Evolutionary conservation across 2,797 vertebrate species (phyloP), one percentile per base, ranked within the genome.

Genomic region (Sebastiscus tertius): DNA sequence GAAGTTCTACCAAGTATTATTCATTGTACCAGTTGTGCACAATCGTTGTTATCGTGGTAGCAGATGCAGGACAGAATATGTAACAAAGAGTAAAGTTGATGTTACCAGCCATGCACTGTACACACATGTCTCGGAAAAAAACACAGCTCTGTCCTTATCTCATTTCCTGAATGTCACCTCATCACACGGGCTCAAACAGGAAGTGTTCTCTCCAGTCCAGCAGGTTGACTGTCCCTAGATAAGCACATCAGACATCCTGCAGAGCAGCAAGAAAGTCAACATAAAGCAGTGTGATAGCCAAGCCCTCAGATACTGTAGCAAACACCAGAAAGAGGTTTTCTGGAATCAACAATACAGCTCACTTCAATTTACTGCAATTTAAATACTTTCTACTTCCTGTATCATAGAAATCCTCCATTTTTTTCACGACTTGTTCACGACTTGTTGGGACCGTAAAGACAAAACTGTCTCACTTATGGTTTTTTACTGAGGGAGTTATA

Each of bases 191-290:
- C 72, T 87, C 56, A 75, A 79, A 88, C 81, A 90, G 90, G 86
- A 94, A 88, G 80, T 4, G 46, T 29, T 85, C 26, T 79, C 58
- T 87, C 64, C 71, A 77, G 63, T 63, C 59, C 75, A 84, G 69
- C 84, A 90, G 84, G 87, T 88, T 78, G 78, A 80, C 77, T 71
- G 69, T 75, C 80, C 78, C 59, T 31, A 77, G 89, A 91, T 92
- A 89, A 87, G 84, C 66, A 63, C 80, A 52, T 83, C 68, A 72
- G 77, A 84, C 77, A 63, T 88, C 72, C 84, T 84, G 87, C 78
- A 82, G 78, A 79, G 56, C 52, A 61, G 81, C 58, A 58, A 77
- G 68, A 80, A 84, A 90, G 83, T 89, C 88, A 90, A 85, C 80
- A 86, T 24, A 71, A 62, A 64, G 42, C 24, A 55, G 29, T 2